phyloP scores from a whole-genome alignment of 2,113 vertebrate genomes.

The Phasianus colchicus region DNA sequence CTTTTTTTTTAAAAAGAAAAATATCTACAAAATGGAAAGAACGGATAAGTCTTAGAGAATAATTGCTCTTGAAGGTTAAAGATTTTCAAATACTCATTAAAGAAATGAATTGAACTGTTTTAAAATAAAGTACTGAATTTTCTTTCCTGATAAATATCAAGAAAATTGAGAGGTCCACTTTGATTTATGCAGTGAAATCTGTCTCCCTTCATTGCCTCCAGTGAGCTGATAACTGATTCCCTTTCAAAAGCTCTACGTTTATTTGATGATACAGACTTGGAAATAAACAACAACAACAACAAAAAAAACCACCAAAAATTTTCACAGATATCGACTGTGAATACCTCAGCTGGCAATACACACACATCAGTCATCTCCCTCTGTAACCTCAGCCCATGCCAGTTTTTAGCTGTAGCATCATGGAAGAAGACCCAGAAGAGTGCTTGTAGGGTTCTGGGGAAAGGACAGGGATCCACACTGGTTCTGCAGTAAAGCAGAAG shows the following conservation, averaged over 20 bases:
- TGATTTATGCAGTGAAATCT: slow-evolving; percentile 5
- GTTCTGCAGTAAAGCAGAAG: not conserved
- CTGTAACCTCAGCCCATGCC: fast-evolving
- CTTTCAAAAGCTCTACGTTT: not conserved
- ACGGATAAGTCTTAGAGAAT: slow-evolving; percentile 30
- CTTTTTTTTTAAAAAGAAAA: slow-evolving; percentile 5
- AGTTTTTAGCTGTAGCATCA: not conserved
- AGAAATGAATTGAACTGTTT: slow-evolving; percentile 22
- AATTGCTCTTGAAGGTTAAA: slow-evolving; percentile 39
- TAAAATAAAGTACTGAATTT: not conserved
- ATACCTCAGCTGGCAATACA: not conserved
- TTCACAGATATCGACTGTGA: not conserved
- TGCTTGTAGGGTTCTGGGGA: fast-evolving
- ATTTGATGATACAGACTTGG: not conserved
- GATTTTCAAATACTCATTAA: slow-evolving; percentile 52
- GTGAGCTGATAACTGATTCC: not conserved
- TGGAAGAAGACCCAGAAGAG: not conserved
- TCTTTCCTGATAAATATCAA: not conserved
- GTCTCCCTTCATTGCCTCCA: not conserved
- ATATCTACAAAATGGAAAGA: slow-evolving; percentile 34
- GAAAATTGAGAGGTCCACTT: slow-evolving; percentile 30
- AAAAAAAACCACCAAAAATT: not conserved
- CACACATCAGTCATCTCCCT: not conserved
- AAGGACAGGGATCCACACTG: not conserved
- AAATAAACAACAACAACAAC: not conserved